phyloP scores from a whole-genome alignment of 2,113 vertebrate species.

The Mixornis gularis region DNA sequence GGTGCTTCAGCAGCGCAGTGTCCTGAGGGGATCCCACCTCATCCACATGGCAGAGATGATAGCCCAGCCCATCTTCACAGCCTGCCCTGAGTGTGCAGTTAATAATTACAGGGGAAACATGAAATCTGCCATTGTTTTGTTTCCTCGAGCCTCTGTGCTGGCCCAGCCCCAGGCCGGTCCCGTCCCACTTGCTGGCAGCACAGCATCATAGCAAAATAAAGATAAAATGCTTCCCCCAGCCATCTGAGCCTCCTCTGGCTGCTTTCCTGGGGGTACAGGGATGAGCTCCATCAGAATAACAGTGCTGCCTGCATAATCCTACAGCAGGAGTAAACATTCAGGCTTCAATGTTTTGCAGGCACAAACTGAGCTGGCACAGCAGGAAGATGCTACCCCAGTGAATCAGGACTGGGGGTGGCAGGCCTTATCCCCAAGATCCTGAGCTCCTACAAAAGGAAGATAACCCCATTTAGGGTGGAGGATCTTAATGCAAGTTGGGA shows the following conservation, averaged over 20 bases:
- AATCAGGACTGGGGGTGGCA: not conserved
- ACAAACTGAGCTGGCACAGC: not conserved
- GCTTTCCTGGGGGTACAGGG: not conserved
- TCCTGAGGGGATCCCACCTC: not conserved
- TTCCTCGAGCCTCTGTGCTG: not conserved
- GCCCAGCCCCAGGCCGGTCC: not conserved
- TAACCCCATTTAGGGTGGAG: not conserved
- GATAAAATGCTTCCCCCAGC: not conserved
- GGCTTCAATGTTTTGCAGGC: not conserved
- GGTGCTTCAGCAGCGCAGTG: not conserved
- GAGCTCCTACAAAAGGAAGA: not conserved
- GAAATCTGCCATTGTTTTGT: not conserved
- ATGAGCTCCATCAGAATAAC: not conserved
- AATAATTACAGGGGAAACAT: not conserved
- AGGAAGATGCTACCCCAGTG: not conserved
- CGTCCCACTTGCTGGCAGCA: accelerated
- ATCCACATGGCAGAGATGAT: accelerated
- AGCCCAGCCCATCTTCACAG: accelerated
- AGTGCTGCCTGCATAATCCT: conserved; percentile 13
- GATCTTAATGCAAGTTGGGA: not conserved
- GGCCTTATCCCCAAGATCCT: not conserved
- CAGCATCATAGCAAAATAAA: not conserved
- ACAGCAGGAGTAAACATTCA: not conserved
- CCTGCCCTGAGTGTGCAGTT: not conserved
- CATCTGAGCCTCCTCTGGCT: not conserved